Evolutionary conservation across 2,888 invertebrate species (phyloP), one percentile per base, ranked within the genome.

Genomic region (Octodonta nipae): DNA sequence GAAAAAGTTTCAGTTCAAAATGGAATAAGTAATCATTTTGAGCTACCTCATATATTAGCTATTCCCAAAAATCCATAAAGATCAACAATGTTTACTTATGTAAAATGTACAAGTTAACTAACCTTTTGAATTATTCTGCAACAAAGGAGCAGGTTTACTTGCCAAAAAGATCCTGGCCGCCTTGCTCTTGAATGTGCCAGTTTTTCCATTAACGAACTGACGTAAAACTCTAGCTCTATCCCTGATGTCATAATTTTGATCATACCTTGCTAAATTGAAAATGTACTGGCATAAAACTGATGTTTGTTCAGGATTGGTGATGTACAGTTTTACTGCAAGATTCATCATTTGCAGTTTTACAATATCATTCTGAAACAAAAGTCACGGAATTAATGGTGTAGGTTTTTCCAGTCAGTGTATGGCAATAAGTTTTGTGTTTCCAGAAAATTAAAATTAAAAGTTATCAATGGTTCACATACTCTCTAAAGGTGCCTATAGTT

Each of bases 301-400:
- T 0, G 89, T 91, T 63, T 86, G 91, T 37, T 79, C 75, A 3
- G 86, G 78, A 56, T 87, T 86, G 12, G 84, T 87, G 30, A 95
- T 69, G 50, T 79, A 89, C 13, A 99, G 68, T 58, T 96, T 96
- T 2, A 93, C 85, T 0, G 93, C 87, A 41, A 99, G 66, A 54
- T 95, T 98, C 24, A 99, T 68, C 11, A 92, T 79, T 66, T 98
- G 96, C 24, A 98, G 68, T 58, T 96, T 95, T 0, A 96, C 95
- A 34, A 87, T 81, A 55, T 93, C 91, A 52, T 93, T 87, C 78
- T 86, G 63, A 8, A 64, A 61, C 24, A 37, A 33, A 17, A n/a
- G 3, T 26, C 13, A 8, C 4, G 7, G 16, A 15, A 7, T 4
- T 10, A 10, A 24, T 17, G 17, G 5, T 17, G 17, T 7, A 17